phyloP scores from a whole-genome alignment of 2,113 vertebrate genomes.

The Theristicus caerulescens region DNA sequence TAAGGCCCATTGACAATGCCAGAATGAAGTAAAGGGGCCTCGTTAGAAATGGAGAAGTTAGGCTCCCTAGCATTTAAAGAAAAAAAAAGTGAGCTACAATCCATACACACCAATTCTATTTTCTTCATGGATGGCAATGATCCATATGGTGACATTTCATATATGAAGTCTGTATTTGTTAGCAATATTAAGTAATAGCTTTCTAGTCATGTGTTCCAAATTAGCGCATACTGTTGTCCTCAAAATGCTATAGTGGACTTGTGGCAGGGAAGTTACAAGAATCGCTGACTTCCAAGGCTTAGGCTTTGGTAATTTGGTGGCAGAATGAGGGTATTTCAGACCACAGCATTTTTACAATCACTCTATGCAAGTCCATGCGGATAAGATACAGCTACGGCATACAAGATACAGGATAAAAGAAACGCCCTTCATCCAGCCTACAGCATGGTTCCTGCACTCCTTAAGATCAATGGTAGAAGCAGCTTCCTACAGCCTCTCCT shows the following conservation, averaged over 20 bases:
- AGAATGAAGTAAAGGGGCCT: neutral
- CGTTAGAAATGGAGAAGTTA: neutral
- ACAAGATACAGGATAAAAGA: neutral
- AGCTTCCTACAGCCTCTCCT: neutral
- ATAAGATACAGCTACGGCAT: neutral
- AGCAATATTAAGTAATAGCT: neutral
- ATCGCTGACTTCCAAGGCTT: neutral
- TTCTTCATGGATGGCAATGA: neutral
- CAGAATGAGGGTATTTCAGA: neutral
- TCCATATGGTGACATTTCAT: neutral
- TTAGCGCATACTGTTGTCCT: neutral
- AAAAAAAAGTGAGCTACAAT: neutral
- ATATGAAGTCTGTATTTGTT: neutral
- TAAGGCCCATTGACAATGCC: neutral
- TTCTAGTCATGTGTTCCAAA: neutral
- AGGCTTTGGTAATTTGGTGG: neutral
- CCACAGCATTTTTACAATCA: neutral
- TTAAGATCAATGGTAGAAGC: neutral
- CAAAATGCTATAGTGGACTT: neutral
- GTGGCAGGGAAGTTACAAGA: neutral
- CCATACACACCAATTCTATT: neutral
- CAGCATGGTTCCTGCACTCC: neutral
- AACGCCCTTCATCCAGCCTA: neutral
- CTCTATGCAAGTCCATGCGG: accelerated
- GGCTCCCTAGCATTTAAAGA: neutral